Percentiles rank a stretch among this genome's conserved stretches.
These are phyloP conservation scores for Vulpes ferrilata DNA, from an alignment of 2,113 vertebrate genomes.

Conservation along the genomic window DNA sequence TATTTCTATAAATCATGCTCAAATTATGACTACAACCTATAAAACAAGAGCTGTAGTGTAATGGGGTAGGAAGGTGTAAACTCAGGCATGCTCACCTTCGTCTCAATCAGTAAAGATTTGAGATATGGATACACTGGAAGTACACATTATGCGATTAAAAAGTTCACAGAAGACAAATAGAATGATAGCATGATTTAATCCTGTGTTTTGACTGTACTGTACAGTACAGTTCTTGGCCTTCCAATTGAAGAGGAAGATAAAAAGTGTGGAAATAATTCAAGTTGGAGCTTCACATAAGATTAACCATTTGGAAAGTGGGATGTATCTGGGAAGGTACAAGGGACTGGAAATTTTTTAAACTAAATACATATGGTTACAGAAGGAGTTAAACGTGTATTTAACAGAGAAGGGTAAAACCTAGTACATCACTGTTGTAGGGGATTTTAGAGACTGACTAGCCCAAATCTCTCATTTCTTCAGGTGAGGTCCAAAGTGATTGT, in stretches of 20 bases:
- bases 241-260: not conserved
- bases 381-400: not conserved
- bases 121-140: not conserved
- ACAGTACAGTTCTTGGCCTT: conserved; percentile 1
- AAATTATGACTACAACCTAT: not conserved
- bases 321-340: not conserved
- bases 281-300: not conserved
- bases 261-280: conserved; percentile 10
- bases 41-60: not conserved
- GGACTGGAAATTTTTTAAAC: not conserved
- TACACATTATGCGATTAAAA: not conserved
- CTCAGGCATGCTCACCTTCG: too few species aligned
- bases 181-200: not conserved
- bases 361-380: not conserved
- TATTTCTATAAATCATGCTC: not conserved
- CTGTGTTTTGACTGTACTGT: not conserved
- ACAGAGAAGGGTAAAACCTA: not conserved
- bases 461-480: not conserved
- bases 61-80: not conserved
- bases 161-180: not conserved
- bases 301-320: conserved; percentile 6
- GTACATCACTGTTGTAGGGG: not conserved
- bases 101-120: not conserved
- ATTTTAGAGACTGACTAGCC: not conserved
- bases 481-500: not conserved